These are phyloP conservation scores for Drosophila picticornis DNA, from an alignment of 2,888 invertebrate genomes.

Conservation along the genomic window DNA sequence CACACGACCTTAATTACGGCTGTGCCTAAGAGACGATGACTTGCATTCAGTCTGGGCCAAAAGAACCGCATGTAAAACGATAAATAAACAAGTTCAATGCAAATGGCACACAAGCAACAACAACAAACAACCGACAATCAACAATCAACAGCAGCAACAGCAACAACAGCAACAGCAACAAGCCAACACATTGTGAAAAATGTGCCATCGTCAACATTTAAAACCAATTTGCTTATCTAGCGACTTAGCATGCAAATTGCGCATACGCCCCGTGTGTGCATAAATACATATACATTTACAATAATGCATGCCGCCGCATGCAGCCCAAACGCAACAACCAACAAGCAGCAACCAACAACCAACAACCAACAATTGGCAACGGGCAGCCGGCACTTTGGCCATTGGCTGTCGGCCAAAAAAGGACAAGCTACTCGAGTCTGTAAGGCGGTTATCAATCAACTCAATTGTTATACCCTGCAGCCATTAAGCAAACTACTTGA, in stretches of 20 bases:
- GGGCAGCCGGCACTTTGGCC: conserved; percentile 25
- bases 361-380: conserved; percentile 28
- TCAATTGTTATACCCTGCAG: conserved; percentile 25
- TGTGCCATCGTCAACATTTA: conserved; percentile 59
- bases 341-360: neutral
- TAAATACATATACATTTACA: neutral
- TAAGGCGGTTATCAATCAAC: conserved; percentile 76
- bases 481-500: neutral
- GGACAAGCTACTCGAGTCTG: conserved; percentile 46
- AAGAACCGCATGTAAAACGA: conserved; percentile 18
- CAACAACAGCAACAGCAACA: conserved; percentile 9
- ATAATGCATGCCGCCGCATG: conserved; percentile 11
- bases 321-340: conserved; percentile 10
- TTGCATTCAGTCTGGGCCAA: conserved; percentile 28
- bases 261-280: conserved; percentile 72
- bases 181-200: conserved; percentile 28
- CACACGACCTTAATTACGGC: conserved; percentile 71
- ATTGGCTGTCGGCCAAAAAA: conserved; percentile 68
- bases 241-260: conserved; percentile 69
- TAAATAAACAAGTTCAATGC: conserved; percentile 72
- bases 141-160: neutral
- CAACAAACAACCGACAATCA: neutral
- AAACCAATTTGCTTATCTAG: conserved; percentile 65
- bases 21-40: conserved; percentile 45
- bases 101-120: conserved; percentile 47